Evolutionary conservation across 2,888 invertebrate species (phyloP).

Genomic region (Phragmatobia fuliginosa): DNA sequence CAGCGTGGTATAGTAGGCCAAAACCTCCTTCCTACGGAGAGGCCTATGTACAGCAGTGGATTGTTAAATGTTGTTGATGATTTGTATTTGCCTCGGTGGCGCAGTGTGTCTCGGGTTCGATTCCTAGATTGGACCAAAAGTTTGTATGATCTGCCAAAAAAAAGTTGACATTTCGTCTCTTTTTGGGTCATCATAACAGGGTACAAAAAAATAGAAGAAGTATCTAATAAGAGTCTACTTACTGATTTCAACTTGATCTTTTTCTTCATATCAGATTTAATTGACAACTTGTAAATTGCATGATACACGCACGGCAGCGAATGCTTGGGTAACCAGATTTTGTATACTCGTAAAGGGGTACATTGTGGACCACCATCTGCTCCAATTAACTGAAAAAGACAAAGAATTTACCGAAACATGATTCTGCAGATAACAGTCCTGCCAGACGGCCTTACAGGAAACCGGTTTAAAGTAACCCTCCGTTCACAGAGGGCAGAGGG

Average conservation of each 20-base stretch:
- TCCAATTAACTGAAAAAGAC: conserved; percentile 60
- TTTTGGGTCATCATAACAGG: not conserved
- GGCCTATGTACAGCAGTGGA: no score
- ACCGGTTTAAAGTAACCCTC: no score
- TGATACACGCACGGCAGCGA: conserved; percentile 64
- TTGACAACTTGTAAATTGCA: conserved; percentile 66
- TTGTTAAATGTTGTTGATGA: no score
- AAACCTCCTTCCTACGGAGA: no score
- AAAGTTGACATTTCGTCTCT: not conserved
- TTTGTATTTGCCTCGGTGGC: no score
- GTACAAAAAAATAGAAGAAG: not conserved
- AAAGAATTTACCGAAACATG: not conserved
- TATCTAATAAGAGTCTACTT: conserved; percentile 23
- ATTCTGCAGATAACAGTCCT: no score
- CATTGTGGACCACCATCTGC: conserved; percentile 60
- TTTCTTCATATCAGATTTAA: conserved; percentile 71
- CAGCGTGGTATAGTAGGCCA: no score
- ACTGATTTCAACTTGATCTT: conserved; percentile 65
- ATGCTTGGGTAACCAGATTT: conserved; percentile 73
- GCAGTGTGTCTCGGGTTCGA: no score
- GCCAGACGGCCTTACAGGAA: no score
- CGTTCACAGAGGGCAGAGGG: no score
- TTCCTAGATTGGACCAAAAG: no score
- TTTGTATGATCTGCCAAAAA: no score
- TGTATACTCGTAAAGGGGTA: conserved; percentile 68